A percentile compares a stretch with the other conserved stretches of the same genome.
phyloP scores from a whole-genome alignment of 2,113 vertebrate genomes.

The Miniopterus natalensis region DNA sequence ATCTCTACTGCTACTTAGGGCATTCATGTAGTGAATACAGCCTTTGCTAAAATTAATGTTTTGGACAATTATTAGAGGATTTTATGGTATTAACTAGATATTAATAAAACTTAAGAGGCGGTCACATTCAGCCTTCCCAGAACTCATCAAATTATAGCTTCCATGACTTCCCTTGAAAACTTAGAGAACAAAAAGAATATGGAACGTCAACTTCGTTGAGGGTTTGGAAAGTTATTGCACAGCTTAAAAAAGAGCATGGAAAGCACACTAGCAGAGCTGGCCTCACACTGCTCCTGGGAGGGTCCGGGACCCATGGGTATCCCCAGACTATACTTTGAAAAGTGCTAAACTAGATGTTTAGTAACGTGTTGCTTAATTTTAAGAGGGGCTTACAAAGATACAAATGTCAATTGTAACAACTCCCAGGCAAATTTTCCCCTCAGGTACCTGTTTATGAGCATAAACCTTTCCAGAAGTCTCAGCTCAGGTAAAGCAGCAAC shows the following conservation, averaged over 20 bases:
- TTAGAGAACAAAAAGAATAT: neutral
- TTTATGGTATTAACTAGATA: slow-evolving; percentile 25
- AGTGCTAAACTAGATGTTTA: neutral
- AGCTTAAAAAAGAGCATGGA: neutral
- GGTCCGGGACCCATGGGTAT: neutral
- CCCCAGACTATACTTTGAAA: neutral
- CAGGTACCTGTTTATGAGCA: neutral
- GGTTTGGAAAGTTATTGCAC: neutral
- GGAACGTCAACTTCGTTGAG: neutral
- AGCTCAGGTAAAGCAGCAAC: neutral
- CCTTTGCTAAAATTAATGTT: slow-evolving; percentile 40
- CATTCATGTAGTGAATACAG: slow-evolving; percentile 30
- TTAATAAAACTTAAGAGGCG: neutral
- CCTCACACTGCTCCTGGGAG: neutral
- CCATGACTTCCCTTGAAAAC: neutral
- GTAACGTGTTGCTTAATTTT: neutral
- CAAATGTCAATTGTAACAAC: neutral
- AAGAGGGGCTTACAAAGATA: neutral
- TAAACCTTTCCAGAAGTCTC: neutral
- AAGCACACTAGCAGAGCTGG: neutral
- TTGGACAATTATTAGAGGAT: neutral
- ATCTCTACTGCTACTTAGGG: neutral
- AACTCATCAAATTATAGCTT: neutral
- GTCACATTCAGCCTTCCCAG: neutral
- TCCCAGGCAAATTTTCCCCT: neutral